phyloP scores from a whole-genome alignment of 1,140 invertebrate species.

The Drosophila sproati region DNA sequence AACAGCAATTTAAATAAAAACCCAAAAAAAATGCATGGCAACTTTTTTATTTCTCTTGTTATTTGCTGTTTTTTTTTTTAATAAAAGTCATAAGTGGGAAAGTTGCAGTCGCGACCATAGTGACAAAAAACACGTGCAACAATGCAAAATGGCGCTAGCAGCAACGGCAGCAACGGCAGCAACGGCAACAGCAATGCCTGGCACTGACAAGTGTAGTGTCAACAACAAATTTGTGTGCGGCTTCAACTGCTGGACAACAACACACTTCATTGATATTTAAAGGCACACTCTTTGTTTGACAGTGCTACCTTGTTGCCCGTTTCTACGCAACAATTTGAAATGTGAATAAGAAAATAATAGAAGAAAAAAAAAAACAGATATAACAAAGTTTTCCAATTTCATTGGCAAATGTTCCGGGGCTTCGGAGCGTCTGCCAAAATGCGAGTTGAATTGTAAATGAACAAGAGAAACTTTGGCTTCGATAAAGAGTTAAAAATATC shows the following conservation, averaged over 20 bases:
- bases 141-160: constrained; percentile 75
- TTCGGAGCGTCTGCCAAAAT: constrained; percentile 44
- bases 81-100: constrained; percentile 29
- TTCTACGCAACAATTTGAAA: constrained; percentile 79
- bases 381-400: constrained; percentile 76
- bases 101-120: constrained; percentile 37
- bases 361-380: not conserved
- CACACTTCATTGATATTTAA: constrained; percentile 71
- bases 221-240: constrained; percentile 1
- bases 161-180: constrained; percentile 56
- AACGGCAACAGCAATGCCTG: constrained; percentile 12
- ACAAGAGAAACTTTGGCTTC: constrained; percentile 65
- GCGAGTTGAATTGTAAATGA: constrained; percentile 72
- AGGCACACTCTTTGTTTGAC: constrained; percentile 53
- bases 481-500: constrained; percentile 6
- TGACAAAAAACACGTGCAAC: constrained; percentile 59
- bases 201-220: constrained; percentile 19
- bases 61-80: not conserved
- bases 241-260: constrained; percentile 27
- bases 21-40: not conserved
- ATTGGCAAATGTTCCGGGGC: constrained; percentile 56
- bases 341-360: constrained; percentile 53
- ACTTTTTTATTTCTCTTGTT: not conserved
- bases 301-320: constrained; percentile 28
- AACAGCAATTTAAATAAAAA: too few relatives aligned